Evolutionary conservation across 2,797 vertebrate species (phyloP), one percentile per base, ranked within the genome.

Genomic region (Acrossocheilus fasciatus): DNA sequence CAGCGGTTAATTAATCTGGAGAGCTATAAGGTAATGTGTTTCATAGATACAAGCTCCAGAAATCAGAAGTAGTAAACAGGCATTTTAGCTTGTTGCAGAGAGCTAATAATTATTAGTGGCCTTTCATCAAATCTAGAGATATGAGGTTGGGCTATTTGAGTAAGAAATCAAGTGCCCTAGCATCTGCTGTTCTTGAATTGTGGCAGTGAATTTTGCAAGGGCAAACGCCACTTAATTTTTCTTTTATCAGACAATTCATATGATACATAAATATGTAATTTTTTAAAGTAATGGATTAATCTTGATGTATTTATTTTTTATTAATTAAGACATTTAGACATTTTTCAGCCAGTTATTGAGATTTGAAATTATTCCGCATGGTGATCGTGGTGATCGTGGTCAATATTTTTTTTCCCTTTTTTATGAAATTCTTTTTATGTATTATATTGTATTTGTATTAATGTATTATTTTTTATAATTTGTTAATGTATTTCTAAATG

Each of bases 1-100:
- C 12, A 6, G 23, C 14, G n/a, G 79, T 79, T 84, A 66, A 85
- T 89, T 89, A 85, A 68, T 70, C n/a, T 80, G 14, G 43, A 89
- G 36, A 30, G 54, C 36, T 68, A 23, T 81, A 75, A 74, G 79
- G 23, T 69, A 54, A 84, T 69, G 43, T 2, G 6, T 52, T 68
- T 68, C 14, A 41, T 57, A 4, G 23, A 66, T 23, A 20, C 59
- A 34, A 34, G 9, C 15, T 66, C 5, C 62, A 68, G 26, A 39
- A 68, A 80, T 45, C n/a, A 45, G 23, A 41, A 78, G 41, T 30
- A 26, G 23, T 78, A 59, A 41, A 76, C 15, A 54, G 18, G 4
- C 30, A 23, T 76, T 76, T 76, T 54, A 17, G 1, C 74, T 39
- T 54, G 34, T 36, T 76, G 52, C 30, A 7, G 9, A 52, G n/a